Conservation (phyloP, 2,113 vertebrate genomes). For the Gasterosteus nipponicus region DNA sequence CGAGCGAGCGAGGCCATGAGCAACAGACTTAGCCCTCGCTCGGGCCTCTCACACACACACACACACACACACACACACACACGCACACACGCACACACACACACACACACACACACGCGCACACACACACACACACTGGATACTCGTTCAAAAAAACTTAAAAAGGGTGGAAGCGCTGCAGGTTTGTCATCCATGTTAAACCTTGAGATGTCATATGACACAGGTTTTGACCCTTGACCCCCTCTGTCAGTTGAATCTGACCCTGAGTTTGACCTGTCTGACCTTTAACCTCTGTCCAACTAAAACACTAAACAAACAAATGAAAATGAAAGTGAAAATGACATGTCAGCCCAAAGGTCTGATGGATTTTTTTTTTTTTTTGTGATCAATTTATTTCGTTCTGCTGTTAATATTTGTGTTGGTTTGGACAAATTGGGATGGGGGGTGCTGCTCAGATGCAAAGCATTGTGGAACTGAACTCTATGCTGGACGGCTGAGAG, state of each 20-base stretch:
- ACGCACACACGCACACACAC: background rate
- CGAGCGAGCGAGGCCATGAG: constrained; percentile 27
- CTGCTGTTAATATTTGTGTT: too few relatives aligned
- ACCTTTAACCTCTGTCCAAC: constrained; percentile 37
- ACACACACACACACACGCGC: constrained; percentile 5
- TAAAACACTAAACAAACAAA: background rate
- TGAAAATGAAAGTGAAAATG: constrained; percentile 7
- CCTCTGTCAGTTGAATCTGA: background rate
- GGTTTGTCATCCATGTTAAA: constrained; percentile 23
- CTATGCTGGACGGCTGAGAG: constrained; percentile 6
- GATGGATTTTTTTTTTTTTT: background rate
- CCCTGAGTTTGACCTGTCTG: background rate
- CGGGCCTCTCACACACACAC: constrained; percentile 22
- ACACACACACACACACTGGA: background rate
- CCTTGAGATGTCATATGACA: background rate
- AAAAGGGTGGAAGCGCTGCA: constrained; percentile 3
- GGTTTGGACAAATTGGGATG: constrained; percentile 36
- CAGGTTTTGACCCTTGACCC: constrained; percentile 6
- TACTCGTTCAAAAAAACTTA: constrained; percentile 8
- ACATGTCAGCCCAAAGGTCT: background rate
- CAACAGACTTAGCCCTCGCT: constrained; percentile 35
- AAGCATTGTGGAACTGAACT: constrained; percentile 39
- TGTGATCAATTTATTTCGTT: too few relatives aligned
- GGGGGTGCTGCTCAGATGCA: constrained; percentile 17
- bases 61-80: background rate